These are phyloP conservation scores for Echinops telfairi DNA, from an alignment of 2,113 vertebrate species.

Conservation along the genomic window DNA sequence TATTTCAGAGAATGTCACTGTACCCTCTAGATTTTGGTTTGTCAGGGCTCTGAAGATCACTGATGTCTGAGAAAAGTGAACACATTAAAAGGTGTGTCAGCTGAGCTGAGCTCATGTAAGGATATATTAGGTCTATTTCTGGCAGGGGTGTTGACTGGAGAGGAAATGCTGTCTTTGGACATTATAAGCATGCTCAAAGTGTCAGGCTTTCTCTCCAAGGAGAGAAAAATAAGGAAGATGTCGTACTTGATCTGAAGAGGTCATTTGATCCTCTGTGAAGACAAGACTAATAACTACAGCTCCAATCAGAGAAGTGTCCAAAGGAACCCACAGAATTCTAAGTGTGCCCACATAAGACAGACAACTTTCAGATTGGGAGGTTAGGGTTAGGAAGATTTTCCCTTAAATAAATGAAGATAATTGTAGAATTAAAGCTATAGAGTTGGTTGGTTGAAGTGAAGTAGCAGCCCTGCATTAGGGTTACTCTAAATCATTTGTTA, in stretches of 20 bases:
- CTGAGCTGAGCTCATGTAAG: background rate
- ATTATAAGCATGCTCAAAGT: background rate
- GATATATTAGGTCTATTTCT: background rate
- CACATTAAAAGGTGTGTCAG: background rate
- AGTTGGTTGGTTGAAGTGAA: background rate
- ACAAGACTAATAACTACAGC: background rate
- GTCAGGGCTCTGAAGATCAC: background rate
- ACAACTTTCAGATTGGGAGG: background rate
- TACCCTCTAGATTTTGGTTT: background rate
- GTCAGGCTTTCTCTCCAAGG: background rate
- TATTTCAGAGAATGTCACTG: background rate
- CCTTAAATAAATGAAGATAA: background rate
- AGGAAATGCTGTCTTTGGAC: background rate
- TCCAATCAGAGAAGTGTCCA: conserved; percentile 13
- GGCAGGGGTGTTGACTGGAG: background rate
- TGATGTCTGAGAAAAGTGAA: background rate
- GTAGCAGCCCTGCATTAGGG: background rate
- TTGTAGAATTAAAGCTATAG: background rate
- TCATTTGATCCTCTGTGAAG: background rate
- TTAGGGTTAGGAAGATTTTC: background rate
- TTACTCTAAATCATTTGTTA: background rate
- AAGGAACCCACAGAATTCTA: background rate
- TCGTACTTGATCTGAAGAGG: background rate
- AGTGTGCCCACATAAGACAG: background rate
- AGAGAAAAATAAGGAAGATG: background rate